Evolutionary conservation across 2,888 invertebrate genomes (phyloP).

Genomic region (Idaea biselata): DNA sequence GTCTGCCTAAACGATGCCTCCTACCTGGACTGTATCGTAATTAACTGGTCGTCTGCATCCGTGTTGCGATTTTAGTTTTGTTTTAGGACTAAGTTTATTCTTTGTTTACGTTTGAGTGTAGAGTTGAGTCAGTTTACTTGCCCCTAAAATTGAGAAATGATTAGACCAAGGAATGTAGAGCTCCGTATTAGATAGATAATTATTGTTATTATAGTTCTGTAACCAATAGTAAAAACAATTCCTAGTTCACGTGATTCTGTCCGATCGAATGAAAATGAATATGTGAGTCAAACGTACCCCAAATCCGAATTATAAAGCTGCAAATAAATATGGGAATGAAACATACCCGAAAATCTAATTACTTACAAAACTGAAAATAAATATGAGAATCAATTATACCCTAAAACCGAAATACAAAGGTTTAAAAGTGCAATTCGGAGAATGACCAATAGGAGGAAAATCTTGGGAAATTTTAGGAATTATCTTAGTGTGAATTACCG

Average conservation of each 20-base stretch:
- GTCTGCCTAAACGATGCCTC: conserved; percentile 39
- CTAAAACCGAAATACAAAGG: not conserved
- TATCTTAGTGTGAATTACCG: too few relatives aligned
- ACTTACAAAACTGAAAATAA: not conserved
- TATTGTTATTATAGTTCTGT: too few relatives aligned
- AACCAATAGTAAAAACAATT: too few relatives aligned
- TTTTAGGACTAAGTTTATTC: conserved; percentile 14
- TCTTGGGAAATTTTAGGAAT: not conserved
- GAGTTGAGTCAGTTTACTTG: not conserved
- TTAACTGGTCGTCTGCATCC: conserved; percentile 44
- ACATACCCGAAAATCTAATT: not conserved
- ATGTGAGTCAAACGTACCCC: not conserved
- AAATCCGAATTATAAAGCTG: not conserved
- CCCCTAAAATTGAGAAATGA: too few relatives aligned
- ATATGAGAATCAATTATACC: not conserved
- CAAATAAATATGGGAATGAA: not conserved
- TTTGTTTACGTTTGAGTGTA: not conserved
- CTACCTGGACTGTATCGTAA: conserved; percentile 37
- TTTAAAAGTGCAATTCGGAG: not conserved
- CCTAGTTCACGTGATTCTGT: too few relatives aligned
- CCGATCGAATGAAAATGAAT: not conserved
- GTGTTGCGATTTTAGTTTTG: conserved; percentile 39
- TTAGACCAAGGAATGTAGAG: not conserved
- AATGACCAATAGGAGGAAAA: not conserved
- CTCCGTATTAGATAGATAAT: too few relatives aligned